Evolutionary conservation across 2,113 vertebrate species (phyloP).

Genomic region (Elephas maximus): DNA sequence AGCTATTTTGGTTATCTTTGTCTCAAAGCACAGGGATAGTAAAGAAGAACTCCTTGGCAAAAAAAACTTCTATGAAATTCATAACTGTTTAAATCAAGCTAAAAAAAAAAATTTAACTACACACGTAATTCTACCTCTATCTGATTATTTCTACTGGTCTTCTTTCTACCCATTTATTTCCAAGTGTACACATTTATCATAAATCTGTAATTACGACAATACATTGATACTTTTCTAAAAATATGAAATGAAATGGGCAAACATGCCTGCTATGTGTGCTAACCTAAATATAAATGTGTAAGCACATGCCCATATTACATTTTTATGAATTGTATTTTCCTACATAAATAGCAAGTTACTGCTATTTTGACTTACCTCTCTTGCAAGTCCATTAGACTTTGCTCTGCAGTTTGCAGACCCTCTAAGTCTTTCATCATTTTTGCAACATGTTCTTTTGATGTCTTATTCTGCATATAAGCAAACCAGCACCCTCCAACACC

Average conservation of each 20-base stretch:
- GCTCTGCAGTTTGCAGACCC: constrained; percentile 96
- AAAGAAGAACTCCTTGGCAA: constrained; percentile 48
- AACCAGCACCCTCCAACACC: constrained; percentile 99
- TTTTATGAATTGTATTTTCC: not conserved
- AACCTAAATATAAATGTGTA: not conserved
- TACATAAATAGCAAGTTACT: not conserved
- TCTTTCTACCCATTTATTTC: constrained; percentile 41
- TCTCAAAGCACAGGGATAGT: not conserved
- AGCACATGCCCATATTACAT: not conserved
- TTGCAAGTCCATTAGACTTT: constrained; percentile 96
- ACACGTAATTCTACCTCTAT: constrained; percentile 15
- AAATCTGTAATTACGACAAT: not conserved
- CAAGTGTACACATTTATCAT: not conserved
- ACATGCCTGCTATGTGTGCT: not conserved
- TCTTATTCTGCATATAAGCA: constrained; percentile 98
- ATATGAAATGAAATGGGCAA: not conserved
- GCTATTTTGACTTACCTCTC: constrained; percentile 90
- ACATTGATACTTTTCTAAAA: constrained; percentile 28
- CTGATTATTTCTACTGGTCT: constrained; percentile 27
- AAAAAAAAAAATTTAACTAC: constrained; percentile 27
- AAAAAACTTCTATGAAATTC: not conserved
- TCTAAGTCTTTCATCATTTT: constrained; percentile 99
- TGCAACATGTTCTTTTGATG: constrained; percentile 96
- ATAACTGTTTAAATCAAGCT: constrained; percentile 36
- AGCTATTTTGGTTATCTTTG: constrained; percentile 22